Evolutionary conservation across 2,888 invertebrate species (phyloP).

Genomic region (Dynastes tityus): DNA sequence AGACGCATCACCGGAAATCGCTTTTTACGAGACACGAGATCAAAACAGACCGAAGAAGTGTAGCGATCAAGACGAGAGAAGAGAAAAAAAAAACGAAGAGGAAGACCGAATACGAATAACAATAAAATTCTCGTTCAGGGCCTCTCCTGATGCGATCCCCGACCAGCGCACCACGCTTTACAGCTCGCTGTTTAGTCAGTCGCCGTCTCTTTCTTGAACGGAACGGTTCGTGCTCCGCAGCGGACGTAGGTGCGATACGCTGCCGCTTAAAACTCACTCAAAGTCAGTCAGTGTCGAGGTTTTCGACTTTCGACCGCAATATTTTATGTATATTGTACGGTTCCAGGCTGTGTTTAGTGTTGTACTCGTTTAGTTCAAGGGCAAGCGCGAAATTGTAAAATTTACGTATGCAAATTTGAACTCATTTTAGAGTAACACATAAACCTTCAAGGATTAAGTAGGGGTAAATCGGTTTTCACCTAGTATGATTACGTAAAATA

Average conservation of each 20-base stretch:
- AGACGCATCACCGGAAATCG: slow-evolving; percentile 31
- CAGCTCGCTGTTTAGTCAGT: neutral
- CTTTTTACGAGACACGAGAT: slow-evolving; percentile 28
- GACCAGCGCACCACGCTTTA: slow-evolving; percentile 37
- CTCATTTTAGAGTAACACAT: neutral
- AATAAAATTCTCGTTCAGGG: slow-evolving; percentile 37
- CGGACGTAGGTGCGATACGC: slow-evolving; percentile 17
- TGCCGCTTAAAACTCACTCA: slow-evolving; percentile 13
- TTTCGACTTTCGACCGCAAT: slow-evolving; percentile 14
- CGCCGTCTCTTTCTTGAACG: slow-evolving; percentile 12
- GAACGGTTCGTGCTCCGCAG: neutral
- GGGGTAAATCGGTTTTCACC: neutral
- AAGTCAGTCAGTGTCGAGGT: slow-evolving; percentile 26
- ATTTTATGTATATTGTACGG: slow-evolving; percentile 10
- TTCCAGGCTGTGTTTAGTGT: slow-evolving; percentile 32
- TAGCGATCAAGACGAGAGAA: neutral
- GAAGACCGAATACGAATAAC: slow-evolving; percentile 27
- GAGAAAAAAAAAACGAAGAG: slow-evolving; percentile 16
- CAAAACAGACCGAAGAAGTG: slow-evolving; percentile 18
- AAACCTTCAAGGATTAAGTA: neutral
- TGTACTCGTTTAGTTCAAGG: slow-evolving; percentile 33
- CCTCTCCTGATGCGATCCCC: slow-evolving; percentile 24
- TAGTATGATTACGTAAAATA: neutral
- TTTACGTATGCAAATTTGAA: neutral
- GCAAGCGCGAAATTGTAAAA: slow-evolving; percentile 11